Evolutionary conservation across 2,888 invertebrate genomes (phyloP).

Genomic region (Zygogramma bicolorata): DNA sequence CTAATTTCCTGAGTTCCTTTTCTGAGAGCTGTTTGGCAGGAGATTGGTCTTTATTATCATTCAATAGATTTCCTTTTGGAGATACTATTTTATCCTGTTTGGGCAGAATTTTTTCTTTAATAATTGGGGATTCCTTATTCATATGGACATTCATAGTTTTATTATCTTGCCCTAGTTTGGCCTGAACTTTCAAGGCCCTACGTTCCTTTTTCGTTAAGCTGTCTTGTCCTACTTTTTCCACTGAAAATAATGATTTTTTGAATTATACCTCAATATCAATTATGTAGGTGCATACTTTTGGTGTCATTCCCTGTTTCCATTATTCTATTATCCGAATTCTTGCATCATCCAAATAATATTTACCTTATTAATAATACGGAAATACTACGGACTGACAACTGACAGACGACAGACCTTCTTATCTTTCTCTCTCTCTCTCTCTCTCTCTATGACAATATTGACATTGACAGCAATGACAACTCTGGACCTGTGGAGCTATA

Average conservation of each 20-base stretch:
- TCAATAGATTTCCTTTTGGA: conserved; percentile 38
- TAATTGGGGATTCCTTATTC: conserved; percentile 29
- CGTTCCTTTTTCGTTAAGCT: conserved; percentile 60
- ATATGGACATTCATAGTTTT: conserved; percentile 26
- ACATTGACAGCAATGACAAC: too few relatives aligned
- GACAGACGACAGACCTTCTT: too few relatives aligned
- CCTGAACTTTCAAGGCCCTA: conserved; percentile 56
- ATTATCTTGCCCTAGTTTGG: conserved; percentile 63
- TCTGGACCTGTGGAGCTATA: too few relatives aligned
- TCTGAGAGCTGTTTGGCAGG: conserved; percentile 47
- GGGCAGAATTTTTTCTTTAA: conserved; percentile 19
- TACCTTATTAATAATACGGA: too few relatives aligned
- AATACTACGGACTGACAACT: too few relatives aligned
- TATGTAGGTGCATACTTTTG: background rate
- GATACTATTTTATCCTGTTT: conserved; percentile 16
- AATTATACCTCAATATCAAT: background rate
- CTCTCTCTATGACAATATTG: too few relatives aligned
- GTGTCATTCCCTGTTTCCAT: background rate
- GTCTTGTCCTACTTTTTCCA: conserved; percentile 39
- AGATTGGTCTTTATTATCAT: conserved; percentile 59
- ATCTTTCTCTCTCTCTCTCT: too few relatives aligned
- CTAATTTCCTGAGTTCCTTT: conserved; percentile 56
- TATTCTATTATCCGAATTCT: background rate
- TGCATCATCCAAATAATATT: background rate
- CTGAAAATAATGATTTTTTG: conserved; percentile 29